These are phyloP conservation scores for Heterotilapia buettikoferi DNA, from an alignment of 2,113 vertebrate genomes.

Conservation along the genomic window DNA sequence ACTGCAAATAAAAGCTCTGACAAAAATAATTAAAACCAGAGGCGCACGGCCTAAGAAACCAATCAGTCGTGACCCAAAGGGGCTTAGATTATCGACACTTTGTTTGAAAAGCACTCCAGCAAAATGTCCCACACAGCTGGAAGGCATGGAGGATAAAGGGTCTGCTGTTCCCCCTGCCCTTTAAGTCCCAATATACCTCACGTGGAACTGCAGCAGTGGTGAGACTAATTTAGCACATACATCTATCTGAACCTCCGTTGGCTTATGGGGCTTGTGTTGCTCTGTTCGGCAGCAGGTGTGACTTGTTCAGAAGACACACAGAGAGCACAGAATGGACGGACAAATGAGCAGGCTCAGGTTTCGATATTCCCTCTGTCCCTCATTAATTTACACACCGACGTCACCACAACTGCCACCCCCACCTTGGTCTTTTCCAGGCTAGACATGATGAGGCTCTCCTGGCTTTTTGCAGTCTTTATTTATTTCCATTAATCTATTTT, in stretches of 20 bases:
- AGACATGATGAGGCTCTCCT: neutral
- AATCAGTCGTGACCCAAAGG: constrained; percentile 29
- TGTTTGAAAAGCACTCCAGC: constrained; percentile 32
- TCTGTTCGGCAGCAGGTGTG: constrained; percentile 31
- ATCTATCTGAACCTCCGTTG: neutral
- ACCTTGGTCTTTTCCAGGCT: neutral
- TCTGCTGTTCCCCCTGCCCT: constrained; percentile 16
- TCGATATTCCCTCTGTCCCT: constrained; percentile 8
- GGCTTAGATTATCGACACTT: constrained; percentile 45
- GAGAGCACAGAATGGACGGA: neutral
- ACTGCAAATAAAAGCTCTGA: constrained; percentile 51
- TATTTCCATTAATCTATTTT: constrained; percentile 31
- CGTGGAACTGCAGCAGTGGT: neutral
- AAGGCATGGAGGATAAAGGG: constrained; percentile 14
- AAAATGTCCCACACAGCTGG: constrained; percentile 26
- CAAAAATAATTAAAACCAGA: constrained; percentile 66
- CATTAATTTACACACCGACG: constrained; percentile 22
- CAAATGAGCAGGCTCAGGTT: constrained; percentile 23
- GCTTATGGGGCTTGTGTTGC: neutral
- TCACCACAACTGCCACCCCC: neutral
- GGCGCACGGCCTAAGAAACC: neutral
- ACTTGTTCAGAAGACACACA: neutral
- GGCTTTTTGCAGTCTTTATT: neutral
- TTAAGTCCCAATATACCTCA: neutral
- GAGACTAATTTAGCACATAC: neutral